Evolutionary conservation across 2,797 vertebrate species (phyloP).

Genomic region (Enteromius viviparus): DNA sequence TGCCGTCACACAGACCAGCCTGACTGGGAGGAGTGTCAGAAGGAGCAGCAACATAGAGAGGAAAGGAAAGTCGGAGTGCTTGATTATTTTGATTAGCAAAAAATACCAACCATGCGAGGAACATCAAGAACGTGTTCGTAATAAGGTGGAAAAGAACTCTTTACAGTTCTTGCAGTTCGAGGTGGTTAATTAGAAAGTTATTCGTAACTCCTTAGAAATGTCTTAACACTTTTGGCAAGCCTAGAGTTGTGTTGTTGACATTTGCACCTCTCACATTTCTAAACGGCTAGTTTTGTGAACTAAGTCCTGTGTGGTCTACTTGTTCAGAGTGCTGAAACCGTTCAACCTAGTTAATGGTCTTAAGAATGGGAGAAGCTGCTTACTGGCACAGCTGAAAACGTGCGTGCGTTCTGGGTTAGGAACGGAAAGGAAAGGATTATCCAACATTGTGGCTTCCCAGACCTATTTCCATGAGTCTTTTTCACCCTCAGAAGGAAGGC

Average conservation of each 20-base stretch:
- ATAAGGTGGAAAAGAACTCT: not conserved
- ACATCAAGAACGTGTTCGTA: not conserved
- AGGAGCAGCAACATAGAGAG: slow-evolving; percentile 42
- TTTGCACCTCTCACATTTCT: not conserved
- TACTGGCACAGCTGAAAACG: slow-evolving; percentile 22
- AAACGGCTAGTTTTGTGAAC: not conserved
- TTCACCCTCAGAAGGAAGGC: not conserved
- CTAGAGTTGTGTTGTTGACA: not conserved
- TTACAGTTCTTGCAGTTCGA: not conserved
- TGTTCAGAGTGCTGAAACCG: not conserved
- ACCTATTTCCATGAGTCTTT: not conserved
- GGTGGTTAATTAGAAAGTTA: not conserved
- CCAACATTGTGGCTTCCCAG: slow-evolving; percentile 17
- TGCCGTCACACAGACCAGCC: slow-evolving; percentile 67
- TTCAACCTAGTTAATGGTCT: slow-evolving; percentile 13
- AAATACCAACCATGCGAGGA: not conserved
- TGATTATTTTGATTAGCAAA: not conserved
- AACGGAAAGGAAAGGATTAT: slow-evolving; percentile 32
- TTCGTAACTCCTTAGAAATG: not conserved
- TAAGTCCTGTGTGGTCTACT: not conserved
- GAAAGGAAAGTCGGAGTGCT: not conserved
- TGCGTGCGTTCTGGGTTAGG: slow-evolving; percentile 16
- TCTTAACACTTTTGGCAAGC: not conserved
- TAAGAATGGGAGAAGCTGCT: slow-evolving; percentile 29
- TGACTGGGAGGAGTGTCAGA: slow-evolving; percentile 58